phyloP scores from a whole-genome alignment of 2,113 vertebrate species.

The Lipophrys pholis region DNA sequence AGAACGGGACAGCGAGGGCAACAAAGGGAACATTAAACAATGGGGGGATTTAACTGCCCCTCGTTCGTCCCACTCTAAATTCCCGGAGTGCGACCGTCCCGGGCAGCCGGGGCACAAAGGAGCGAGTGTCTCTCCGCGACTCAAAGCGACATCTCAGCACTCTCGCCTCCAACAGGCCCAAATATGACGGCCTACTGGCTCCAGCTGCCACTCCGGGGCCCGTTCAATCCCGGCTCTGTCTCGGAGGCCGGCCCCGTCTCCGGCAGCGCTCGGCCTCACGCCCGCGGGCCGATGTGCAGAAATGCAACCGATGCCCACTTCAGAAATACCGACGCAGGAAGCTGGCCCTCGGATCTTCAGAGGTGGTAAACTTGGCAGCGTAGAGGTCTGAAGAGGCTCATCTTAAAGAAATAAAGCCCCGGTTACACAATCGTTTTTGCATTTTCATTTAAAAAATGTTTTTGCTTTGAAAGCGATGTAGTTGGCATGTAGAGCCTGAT shows the following conservation, averaged over 20 bases:
- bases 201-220: constrained; percentile 69
- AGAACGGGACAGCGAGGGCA: constrained; percentile 55
- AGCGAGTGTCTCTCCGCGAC: constrained; percentile 70
- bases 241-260: constrained; percentile 22
- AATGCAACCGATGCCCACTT: constrained; percentile 64
- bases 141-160: constrained; percentile 85
- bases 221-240: constrained; percentile 77
- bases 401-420: too few relatives aligned
- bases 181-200: constrained; percentile 76
- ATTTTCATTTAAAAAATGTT: too few relatives aligned
- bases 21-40: constrained; percentile 65
- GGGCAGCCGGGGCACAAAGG: constrained; percentile 69
- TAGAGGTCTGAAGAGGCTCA: too few relatives aligned
- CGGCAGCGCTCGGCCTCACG: constrained; percentile 29
- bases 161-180: constrained; percentile 79
- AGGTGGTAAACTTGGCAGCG: neutral
- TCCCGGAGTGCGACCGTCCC: constrained; percentile 70
- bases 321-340: constrained; percentile 41
- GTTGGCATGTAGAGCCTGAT: too few relatives aligned
- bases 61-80: constrained; percentile 79
- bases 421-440: too few relatives aligned
- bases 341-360: neutral
- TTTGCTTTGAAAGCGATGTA: too few relatives aligned
- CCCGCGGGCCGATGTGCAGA: constrained; percentile 47
- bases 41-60: constrained; percentile 64